Conservation (phyloP, 2,888 invertebrate species). For the Siphlonurus alternatus region DNA sequence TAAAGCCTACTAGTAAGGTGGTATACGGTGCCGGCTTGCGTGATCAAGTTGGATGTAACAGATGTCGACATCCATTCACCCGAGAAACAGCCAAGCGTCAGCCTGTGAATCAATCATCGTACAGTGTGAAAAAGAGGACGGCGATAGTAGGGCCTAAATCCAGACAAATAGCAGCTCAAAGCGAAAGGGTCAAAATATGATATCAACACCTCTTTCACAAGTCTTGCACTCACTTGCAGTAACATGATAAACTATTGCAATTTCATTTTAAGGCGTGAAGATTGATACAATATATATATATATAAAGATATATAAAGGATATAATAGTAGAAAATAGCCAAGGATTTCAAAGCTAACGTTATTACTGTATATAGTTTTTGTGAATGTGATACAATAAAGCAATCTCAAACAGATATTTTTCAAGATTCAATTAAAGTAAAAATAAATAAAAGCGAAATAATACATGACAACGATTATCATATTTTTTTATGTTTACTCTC, state of each 20-base stretch:
- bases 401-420: not conserved
- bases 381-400: not conserved
- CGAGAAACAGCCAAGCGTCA: not conserved
- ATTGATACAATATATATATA: not conserved
- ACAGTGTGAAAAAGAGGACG: too few relatives aligned
- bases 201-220: not conserved
- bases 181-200: not conserved
- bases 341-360: too few relatives aligned
- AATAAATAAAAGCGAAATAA: too few relatives aligned
- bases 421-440: too few relatives aligned
- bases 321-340: too few relatives aligned
- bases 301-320: too few relatives aligned
- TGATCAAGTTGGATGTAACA: not conserved
- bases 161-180: not conserved
- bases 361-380: too few relatives aligned
- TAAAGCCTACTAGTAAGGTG: too few relatives aligned
- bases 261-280: not conserved
- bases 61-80: not conserved
- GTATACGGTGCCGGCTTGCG: too few relatives aligned
- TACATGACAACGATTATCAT: too few relatives aligned
- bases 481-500: too few relatives aligned
- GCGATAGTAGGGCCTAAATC: too few relatives aligned
- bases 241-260: not conserved
- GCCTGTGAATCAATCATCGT: not conserved
- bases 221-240: not conserved